Evolutionary conservation across 2,797 vertebrate species (phyloP), one percentile per base, ranked within the genome.

Genomic region (Masticophis lateralis): DNA sequence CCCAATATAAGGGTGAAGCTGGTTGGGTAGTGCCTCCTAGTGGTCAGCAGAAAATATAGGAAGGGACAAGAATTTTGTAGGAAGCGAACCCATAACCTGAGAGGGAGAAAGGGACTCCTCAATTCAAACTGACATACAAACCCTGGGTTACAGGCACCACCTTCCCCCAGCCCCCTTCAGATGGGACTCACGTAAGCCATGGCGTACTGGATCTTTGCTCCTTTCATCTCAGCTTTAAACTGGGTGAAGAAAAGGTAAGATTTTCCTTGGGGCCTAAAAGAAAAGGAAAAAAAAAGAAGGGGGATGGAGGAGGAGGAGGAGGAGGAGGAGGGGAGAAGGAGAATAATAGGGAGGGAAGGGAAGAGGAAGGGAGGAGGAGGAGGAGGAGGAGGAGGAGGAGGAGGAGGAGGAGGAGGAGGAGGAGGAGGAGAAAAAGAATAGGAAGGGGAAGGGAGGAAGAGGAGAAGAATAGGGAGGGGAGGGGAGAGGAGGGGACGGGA

Each of bases 201-300:
- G 97, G 98, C 98, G 10, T 98, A 97, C 96, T 99, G 98, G 59
- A 99, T 98, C 97, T 98, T 98, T 74, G 98, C 98, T 96, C 99
- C 98, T 92, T 96, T 99, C 94, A 99, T 97, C 97, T 99, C 98
- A 0, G 98, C 98, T 98, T 98, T 98, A 98, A 99, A 99, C 97
- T 99, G 98, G 25, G 98, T 99, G 95, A 99, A 99, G 97, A 99
- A 99, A 96, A 99, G 98, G 97, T 99, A 99, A 47, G 99, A 99
- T 96, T 99, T 99, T 94, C 99, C 99, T 90, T 99, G 98, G 20
- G 99, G 99, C 97, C 99, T 99, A 1, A 28, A 59, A 90, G 6
- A 5, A 4, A 47, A 27, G 11, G 12, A 8, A 14, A 22, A 43
- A 63, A 63, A 7, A 25, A 16, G 16, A 18, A 18, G 1, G 59